phyloP scores from a whole-genome alignment of 2,797 vertebrate species.

The Chaetophractus vellerosus region DNA sequence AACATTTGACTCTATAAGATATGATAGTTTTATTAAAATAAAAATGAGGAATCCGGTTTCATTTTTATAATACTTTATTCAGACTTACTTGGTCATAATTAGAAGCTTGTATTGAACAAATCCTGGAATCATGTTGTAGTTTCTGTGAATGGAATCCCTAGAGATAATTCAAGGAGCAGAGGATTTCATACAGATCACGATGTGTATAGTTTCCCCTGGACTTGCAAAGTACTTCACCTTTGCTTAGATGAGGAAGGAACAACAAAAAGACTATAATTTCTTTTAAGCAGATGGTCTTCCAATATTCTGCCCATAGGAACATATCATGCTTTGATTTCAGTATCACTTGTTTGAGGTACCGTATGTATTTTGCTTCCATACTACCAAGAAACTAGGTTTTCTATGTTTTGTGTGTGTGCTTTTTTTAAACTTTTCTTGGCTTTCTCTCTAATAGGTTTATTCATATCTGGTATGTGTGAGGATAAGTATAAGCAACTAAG shows the following conservation, averaged over 20 bases:
- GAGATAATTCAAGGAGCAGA: neutral
- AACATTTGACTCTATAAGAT: neutral
- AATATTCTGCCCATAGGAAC: neutral
- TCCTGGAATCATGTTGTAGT: neutral
- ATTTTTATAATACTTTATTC: neutral
- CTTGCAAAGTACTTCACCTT: neutral
- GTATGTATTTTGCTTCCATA: neutral
- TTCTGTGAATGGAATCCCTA: neutral
- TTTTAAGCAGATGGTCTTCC: neutral
- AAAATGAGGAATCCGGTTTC: neutral
- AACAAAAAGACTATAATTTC: neutral
- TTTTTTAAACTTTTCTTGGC: neutral
- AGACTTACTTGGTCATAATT: neutral
- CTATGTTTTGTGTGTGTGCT: neutral
- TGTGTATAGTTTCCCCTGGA: neutral
- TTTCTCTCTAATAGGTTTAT: constrained; percentile 11
- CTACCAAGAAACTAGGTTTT: neutral
- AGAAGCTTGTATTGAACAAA: neutral
- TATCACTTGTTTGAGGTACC: neutral
- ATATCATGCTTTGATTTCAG: neutral
- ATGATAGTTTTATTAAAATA: neutral
- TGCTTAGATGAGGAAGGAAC: neutral
- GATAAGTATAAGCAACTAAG: neutral
- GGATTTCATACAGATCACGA: neutral
- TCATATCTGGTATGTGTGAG: neutral